Base-by-base conservation (phyloP, 2,888 invertebrate genomes). In the Harpalus rubripes region DNA sequence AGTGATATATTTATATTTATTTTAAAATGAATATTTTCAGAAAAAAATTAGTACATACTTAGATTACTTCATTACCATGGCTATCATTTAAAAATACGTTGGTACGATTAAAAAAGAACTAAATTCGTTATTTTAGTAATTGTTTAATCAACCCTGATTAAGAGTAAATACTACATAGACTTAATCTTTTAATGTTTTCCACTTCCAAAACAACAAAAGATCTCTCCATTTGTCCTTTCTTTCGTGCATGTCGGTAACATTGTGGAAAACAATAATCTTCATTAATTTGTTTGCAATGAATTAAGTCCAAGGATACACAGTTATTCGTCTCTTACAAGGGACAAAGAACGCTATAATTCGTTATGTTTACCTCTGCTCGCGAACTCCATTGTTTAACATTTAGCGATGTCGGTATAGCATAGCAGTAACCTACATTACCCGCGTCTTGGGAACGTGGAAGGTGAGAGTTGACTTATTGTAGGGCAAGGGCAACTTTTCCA, bases 251-350 rank as follows among this genome's bases (percentile, higher is more conserved):
- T 68, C 15, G 32, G 41, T 15, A 74, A 74, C 44, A 41, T 4
- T 18, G 10, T 12, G 12, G 44, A 44, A 72, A 74, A 74, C 44
- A 74, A 74, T 74, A 10, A 18, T 22, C 44, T 12, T 68, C 44
- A 18, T 18, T 74, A 74, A 74, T 74, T 74, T 74, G 72, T 74
- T 74, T 74, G 72, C 72, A 44, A 74, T 74, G 72, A 52, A 74
- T 74, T 74, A 44, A 44, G 72, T 10, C 8, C 72, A 74, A 74
- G 72, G 72, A 22, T 44, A 44, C 16, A 74, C 72, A 41, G 10
- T 74, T 74, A 44, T 74, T 44, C 72, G 15, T 68, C 68, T 39
- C 22, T 18, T 68, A 22, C 3, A 68, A 39, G 39, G 39, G 39
- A 74, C 72, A 74, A 74, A 74, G 72, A 68, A 74, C 72, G 41